phyloP scores from a whole-genome alignment of 2,113 vertebrate species.

The Tricholaema leucomelas region DNA sequence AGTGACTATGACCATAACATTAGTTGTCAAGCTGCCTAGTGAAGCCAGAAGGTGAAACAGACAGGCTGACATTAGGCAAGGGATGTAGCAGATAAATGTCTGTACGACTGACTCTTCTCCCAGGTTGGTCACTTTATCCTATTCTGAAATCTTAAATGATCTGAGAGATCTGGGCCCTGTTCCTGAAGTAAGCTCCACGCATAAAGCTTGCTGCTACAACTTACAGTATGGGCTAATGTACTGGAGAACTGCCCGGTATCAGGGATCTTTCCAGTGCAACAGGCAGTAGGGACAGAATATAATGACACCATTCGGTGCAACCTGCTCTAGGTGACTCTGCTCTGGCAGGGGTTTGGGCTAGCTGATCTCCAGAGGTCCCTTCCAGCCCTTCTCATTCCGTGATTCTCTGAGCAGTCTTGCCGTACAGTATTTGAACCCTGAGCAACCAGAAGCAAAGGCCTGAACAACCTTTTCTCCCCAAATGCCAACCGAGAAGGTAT shows the following conservation, averaged over 20 bases:
- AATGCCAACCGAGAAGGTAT: not conserved
- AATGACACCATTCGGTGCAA: no score
- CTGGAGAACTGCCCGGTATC: not conserved
- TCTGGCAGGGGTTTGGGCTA: no score
- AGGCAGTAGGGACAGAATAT: not conserved
- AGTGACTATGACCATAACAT: not conserved
- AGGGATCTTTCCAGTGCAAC: not conserved
- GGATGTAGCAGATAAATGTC: not conserved
- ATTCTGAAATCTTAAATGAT: not conserved
- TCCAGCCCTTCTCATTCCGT: no score
- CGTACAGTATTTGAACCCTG: not conserved
- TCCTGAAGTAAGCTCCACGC: not conserved
- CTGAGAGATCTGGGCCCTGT: not conserved
- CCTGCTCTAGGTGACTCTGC: no score
- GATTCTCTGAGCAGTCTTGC: not conserved
- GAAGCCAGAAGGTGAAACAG: not conserved
- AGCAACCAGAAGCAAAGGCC: not conserved
- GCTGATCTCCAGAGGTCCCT: no score
- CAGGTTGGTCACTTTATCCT: not conserved
- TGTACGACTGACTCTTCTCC: not conserved
- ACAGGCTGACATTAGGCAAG: not conserved
- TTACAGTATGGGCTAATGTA: not conserved
- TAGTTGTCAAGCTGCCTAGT: not conserved
- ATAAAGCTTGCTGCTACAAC: not conserved
- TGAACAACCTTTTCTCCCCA: not conserved